Percentiles rank a stretch among this genome's conserved stretches.
Conservation (phyloP, 1,140 invertebrate species). For the Zaprionus taronus region DNA sequence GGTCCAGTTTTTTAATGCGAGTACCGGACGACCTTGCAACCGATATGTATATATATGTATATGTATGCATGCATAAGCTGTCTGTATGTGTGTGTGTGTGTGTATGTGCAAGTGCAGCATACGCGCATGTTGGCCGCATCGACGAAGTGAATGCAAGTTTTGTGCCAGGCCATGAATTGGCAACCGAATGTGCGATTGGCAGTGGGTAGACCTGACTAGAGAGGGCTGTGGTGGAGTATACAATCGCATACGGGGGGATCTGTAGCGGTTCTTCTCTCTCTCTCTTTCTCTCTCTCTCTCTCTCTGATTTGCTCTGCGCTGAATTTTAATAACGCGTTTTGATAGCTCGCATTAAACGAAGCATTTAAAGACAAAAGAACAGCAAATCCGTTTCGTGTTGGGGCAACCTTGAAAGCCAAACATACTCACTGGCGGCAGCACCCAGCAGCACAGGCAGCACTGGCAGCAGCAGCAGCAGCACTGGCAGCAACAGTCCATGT, state of each 20-base stretch:
- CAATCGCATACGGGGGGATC: constrained; percentile 12
- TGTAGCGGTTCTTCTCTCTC: constrained; percentile 34
- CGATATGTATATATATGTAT: constrained; percentile 52
- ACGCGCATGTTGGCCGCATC: constrained; percentile 50
- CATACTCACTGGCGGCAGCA: constrained; percentile 43
- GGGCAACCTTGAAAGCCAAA: constrained; percentile 71
- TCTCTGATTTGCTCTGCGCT: constrained; percentile 10
- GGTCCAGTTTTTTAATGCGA: constrained; percentile 60
- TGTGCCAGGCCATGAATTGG: constrained; percentile 61
- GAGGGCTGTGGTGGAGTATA: constrained; percentile 11
- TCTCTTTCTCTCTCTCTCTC: not conserved
- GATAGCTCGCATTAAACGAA: constrained; percentile 60
- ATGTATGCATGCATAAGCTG: not conserved
- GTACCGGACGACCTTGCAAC: constrained; percentile 81
- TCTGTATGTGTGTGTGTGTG: constrained; percentile 25
- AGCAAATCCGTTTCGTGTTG: constrained; percentile 68
- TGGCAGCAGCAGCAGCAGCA: constrained; percentile 19
- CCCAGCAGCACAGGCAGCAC: constrained; percentile 22
- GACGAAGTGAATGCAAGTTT: constrained; percentile 71
- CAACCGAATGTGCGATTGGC: constrained; percentile 48
- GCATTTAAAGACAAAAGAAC: constrained; percentile 74
- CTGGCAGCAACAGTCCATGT: constrained; percentile 63
- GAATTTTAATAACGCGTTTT: constrained; percentile 69
- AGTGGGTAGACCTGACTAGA: constrained; percentile 39
- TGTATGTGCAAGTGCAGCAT: constrained; percentile 35